phyloP scores from a whole-genome alignment of 2,113 vertebrate species.

The Limanda limanda region DNA sequence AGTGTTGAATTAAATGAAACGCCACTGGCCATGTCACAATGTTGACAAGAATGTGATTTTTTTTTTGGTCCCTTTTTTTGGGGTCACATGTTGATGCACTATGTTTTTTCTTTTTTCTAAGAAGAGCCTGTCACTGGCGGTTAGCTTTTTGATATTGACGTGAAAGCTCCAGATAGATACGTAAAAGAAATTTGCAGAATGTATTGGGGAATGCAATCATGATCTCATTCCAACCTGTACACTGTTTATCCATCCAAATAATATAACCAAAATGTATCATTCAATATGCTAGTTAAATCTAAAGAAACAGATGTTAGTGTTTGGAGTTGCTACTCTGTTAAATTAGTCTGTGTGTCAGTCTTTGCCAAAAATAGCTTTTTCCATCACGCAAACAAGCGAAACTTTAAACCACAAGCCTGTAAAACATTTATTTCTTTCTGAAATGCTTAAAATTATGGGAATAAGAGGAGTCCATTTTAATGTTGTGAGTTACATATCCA shows the following conservation, averaged over 20 bases:
- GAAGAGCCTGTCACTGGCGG: not conserved
- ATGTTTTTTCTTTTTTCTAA: not conserved
- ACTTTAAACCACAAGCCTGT: constrained; percentile 10
- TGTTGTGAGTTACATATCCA: too few species aligned
- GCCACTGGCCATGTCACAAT: constrained; percentile 41
- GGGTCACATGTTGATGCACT: not conserved
- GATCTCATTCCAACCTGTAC: not conserved
- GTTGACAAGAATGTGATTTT: constrained; percentile 44
- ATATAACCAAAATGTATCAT: not conserved
- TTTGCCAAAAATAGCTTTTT: not conserved
- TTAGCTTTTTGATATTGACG: not conserved
- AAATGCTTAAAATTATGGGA: not conserved
- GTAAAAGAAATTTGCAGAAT: not conserved
- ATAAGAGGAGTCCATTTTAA: not conserved
- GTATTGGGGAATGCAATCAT: not conserved
- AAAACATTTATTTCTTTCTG: not conserved
- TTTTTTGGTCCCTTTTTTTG: not conserved
- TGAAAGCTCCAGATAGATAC: not conserved
- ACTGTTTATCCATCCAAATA: not conserved
- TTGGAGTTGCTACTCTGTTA: not conserved
- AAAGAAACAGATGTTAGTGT: not conserved
- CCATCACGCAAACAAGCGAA: not conserved
- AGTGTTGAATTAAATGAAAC: constrained; percentile 51
- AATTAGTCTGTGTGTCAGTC: not conserved
- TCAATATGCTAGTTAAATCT: not conserved